phyloP scores from a whole-genome alignment of 2,888 invertebrate species.

The Auanema sp. region DNA sequence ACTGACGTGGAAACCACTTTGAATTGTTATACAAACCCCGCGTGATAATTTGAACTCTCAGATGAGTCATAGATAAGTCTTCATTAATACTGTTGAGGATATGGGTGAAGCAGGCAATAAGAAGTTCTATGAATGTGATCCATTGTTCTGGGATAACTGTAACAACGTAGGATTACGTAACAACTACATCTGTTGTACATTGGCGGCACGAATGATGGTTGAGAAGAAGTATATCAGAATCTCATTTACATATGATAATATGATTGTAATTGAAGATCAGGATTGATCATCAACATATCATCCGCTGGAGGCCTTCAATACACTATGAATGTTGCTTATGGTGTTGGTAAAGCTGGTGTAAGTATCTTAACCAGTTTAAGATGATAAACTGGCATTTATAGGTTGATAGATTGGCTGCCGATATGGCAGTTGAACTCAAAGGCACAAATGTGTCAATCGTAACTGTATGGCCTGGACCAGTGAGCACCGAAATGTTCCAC shows the following conservation, averaged over 20 bases:
- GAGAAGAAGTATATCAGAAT: constrained; percentile 23
- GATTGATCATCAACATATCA: constrained; percentile 66
- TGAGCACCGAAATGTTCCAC: constrained; percentile 45
- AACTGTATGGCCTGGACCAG: constrained; percentile 67
- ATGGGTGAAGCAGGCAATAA: neutral
- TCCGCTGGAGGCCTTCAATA: constrained; percentile 66
- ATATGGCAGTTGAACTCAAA: constrained; percentile 66
- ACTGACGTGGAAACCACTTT: too few relatives aligned
- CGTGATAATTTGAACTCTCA: too few relatives aligned
- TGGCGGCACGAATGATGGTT: constrained; percentile 66
- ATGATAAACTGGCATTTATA: constrained; percentile 33
- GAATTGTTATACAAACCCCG: too few relatives aligned
- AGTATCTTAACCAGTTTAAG: constrained; percentile 24
- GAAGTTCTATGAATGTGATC: constrained; percentile 65
- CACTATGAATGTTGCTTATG: constrained; percentile 66
- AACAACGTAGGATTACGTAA: constrained; percentile 67
- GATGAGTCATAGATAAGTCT: neutral
- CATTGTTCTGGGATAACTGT: constrained; percentile 66
- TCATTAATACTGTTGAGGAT: constrained; percentile 6
- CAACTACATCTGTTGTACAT: constrained; percentile 66
- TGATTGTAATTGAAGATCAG: constrained; percentile 28
- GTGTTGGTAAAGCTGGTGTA: constrained; percentile 67
- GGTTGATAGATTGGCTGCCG: constrained; percentile 67
- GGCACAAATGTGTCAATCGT: constrained; percentile 65
- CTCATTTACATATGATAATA: neutral